Evolutionary conservation across 1,140 invertebrate species (phyloP).

Genomic region (Pseudomyrmex flavicornis): DNA sequence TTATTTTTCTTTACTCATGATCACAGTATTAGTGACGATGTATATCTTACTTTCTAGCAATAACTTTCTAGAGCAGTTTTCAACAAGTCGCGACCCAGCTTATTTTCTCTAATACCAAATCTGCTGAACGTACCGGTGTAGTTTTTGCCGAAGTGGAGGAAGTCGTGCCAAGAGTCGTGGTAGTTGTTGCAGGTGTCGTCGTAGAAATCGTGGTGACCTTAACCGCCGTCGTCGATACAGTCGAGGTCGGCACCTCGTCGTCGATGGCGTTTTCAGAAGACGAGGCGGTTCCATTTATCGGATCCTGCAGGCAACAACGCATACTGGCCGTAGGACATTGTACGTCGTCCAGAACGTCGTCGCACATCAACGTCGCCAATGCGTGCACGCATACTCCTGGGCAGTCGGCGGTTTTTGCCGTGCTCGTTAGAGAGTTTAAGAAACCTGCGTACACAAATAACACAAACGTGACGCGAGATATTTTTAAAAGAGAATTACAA

Average conservation of each 20-base stretch:
- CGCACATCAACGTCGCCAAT: conserved; percentile 92
- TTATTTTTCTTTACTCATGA: not conserved
- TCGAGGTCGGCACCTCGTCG: conserved; percentile 71
- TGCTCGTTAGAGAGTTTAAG: conserved; percentile 92
- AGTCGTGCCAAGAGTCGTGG: conserved; percentile 49
- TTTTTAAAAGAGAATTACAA: not conserved
- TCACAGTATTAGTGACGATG: not conserved
- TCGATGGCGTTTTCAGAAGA: conserved; percentile 71
- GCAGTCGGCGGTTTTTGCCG: conserved; percentile 92
- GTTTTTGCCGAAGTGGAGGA: conserved; percentile 46
- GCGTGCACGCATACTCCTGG: conserved; percentile 94
- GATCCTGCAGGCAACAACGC: conserved; percentile 92
- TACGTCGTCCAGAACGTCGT: conserved; percentile 92
- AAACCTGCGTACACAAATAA: conserved; percentile 87
- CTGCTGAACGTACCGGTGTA: conserved; percentile 50
- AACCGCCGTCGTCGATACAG: conserved; percentile 49
- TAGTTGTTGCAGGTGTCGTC: conserved; percentile 62
- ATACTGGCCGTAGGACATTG: conserved; percentile 91
- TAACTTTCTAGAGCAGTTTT: conserved; percentile 36
- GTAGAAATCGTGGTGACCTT: conserved; percentile 65
- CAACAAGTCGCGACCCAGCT: not conserved
- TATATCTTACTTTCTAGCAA: conserved; percentile 24
- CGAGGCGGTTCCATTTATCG: conserved; percentile 80
- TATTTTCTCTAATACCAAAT: conserved; percentile 29
- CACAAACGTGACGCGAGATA: not conserved